Evolutionary conservation across 2,113 vertebrate species (phyloP).

Genomic region (Hyla sarda): DNA sequence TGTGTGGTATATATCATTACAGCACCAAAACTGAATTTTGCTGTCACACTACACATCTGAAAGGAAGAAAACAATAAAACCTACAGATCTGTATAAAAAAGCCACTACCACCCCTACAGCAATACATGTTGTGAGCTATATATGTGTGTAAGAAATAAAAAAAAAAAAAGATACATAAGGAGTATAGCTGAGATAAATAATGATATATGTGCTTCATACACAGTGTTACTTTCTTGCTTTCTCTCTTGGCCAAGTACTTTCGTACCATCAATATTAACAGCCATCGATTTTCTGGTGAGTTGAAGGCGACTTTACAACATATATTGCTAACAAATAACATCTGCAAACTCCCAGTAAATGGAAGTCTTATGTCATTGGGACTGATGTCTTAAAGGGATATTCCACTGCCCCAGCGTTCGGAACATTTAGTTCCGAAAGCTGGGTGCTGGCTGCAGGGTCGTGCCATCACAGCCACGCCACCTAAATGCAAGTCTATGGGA

Average conservation of each 20-base stretch:
- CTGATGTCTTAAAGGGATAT: too few species aligned
- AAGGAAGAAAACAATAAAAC: conserved; percentile 5
- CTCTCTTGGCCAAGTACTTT: conserved; percentile 67
- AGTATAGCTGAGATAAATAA: conserved; percentile 83
- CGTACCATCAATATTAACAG: conserved; percentile 73
- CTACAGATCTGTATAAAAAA: conserved; percentile 72
- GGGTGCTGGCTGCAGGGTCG: too few species aligned
- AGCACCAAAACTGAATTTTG: conserved; percentile 65
- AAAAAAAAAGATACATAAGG: conserved; percentile 67
- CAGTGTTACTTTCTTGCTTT: conserved; percentile 75
- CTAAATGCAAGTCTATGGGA: too few species aligned
- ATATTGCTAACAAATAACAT: conserved; percentile 8
- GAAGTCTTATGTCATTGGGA: not conserved
- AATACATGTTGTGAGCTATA: conserved; percentile 70
- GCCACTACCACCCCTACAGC: conserved; percentile 73
- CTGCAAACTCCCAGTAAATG: not conserved
- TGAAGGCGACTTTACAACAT: not conserved
- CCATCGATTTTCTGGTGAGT: not conserved
- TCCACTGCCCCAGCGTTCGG: too few species aligned
- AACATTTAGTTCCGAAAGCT: too few species aligned
- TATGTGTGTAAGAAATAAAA: conserved; percentile 75
- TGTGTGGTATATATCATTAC: conserved; percentile 11
- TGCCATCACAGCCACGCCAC: too few species aligned
- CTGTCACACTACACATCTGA: conserved; percentile 64
- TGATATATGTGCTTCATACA: conserved; percentile 77